Percentiles rank a stretch among this genome's conserved stretches.
phyloP scores from a whole-genome alignment of 2,113 vertebrate species.

The Glaucidium brasilianum region DNA sequence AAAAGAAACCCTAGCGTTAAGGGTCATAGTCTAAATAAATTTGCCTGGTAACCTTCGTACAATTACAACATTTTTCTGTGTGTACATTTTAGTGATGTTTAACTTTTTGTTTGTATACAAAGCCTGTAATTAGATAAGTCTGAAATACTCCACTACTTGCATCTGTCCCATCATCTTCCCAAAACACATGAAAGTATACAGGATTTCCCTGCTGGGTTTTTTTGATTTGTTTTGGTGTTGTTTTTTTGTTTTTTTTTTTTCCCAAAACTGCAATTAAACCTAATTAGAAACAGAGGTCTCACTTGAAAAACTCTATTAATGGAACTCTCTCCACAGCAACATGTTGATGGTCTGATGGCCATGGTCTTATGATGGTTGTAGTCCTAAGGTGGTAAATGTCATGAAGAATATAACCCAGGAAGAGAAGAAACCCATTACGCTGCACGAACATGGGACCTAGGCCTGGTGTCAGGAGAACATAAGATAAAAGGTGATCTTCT shows the following conservation, averaged over 20 bases:
- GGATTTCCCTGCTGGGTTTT: background rate
- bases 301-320: background rate
- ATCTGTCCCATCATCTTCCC: background rate
- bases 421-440: background rate
- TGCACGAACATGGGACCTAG: background rate
- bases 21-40: slow-evolving; percentile 26
- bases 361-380: background rate
- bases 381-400: background rate
- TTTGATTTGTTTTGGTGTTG: too few relatives aligned
- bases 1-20: slow-evolving; percentile 28
- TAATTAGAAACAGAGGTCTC: background rate
- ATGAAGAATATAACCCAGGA: background rate
- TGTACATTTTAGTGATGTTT: background rate
- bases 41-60: background rate
- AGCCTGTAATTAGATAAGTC: background rate
- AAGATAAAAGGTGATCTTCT: background rate
- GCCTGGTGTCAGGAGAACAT: background rate
- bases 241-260: background rate
- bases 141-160: background rate
- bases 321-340: background rate
- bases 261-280: background rate
- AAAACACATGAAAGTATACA: background rate
- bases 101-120: background rate
- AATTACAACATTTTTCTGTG: background rate
- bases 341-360: background rate